Evolutionary conservation across 2,113 vertebrate species (phyloP).

Genomic region (Xenopus tropicalis): DNA sequence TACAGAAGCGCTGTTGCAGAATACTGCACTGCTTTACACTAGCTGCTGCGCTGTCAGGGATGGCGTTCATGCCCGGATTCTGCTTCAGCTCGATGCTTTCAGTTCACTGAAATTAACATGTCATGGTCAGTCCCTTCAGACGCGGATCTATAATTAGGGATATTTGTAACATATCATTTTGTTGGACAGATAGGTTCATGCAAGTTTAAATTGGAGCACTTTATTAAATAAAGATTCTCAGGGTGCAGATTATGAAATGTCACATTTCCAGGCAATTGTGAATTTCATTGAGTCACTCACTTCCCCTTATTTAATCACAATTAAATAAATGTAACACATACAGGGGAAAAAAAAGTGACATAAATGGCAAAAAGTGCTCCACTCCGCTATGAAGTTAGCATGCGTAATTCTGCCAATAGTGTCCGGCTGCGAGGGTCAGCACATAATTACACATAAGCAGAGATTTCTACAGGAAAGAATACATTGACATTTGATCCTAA

Average conservation of each 20-base stretch:
- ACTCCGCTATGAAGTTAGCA: conserved; percentile 10
- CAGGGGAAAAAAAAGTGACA: conserved; percentile 4
- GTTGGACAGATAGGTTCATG: conserved; percentile 4
- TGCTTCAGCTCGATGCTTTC: not conserved
- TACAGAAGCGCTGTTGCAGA: too few relatives aligned
- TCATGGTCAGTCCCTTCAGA: not conserved
- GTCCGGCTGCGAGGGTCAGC: not conserved
- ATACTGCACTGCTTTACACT: too few relatives aligned
- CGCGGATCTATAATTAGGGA: not conserved
- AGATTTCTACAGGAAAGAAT: conserved; percentile 16
- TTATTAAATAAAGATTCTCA: conserved; percentile 27
- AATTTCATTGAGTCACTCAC: conserved; percentile 10
- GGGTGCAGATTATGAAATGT: conserved; percentile 25
- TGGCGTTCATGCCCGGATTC: not conserved
- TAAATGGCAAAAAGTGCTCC: conserved; percentile 18
- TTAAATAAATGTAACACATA: conserved; percentile 19
- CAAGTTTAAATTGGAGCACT: conserved; percentile 13
- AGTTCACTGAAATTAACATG: not conserved
- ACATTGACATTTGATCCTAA: not conserved
- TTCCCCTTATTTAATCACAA: conserved; percentile 19
- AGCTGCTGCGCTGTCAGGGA: not conserved
- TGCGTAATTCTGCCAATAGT: conserved; percentile 31
- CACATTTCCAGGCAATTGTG: conserved; percentile 24
- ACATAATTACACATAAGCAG: conserved; percentile 18
- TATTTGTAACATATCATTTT: conserved; percentile 10